Evolutionary conservation across 1,140 invertebrate species (phyloP).

Genomic region (Panonychus citri): DNA sequence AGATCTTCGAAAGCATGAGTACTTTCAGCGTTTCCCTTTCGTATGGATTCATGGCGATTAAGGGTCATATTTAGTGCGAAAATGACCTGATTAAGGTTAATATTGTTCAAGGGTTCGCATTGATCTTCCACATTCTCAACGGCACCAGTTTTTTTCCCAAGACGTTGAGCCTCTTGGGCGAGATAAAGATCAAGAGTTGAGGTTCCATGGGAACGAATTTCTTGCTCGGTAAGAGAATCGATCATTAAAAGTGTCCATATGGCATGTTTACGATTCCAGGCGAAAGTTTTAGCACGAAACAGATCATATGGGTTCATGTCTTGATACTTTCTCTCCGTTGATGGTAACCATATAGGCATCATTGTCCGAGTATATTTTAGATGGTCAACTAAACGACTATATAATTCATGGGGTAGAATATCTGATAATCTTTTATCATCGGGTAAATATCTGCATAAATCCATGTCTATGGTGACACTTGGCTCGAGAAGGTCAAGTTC

Average conservation of each 20-base stretch:
- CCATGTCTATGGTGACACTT: constrained; percentile 25
- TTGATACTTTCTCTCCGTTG: constrained; percentile 23
- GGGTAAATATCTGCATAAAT: constrained; percentile 30
- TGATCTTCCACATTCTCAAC: constrained; percentile 33
- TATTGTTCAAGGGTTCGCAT: constrained; percentile 30
- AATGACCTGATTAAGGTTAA: constrained; percentile 30
- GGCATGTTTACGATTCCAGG: constrained; percentile 31
- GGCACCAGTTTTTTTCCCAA: constrained; percentile 28
- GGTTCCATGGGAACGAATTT: constrained; percentile 28
- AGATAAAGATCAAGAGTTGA: constrained; percentile 32
- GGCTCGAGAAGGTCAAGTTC: constrained; percentile 31
- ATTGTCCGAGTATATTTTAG: constrained; percentile 26
- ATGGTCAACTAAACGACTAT: constrained; percentile 26
- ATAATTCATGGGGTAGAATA: constrained; percentile 27
- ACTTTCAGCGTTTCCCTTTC: constrained; percentile 17
- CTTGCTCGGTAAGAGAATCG: constrained; percentile 30
- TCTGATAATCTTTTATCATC: constrained; percentile 24
- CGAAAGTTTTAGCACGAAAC: constrained; percentile 29
- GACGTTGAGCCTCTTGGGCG: constrained; percentile 28
- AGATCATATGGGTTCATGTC: constrained; percentile 30
- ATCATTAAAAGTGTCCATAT: constrained; percentile 34
- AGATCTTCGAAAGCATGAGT: constrained; percentile 28
- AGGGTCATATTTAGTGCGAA: constrained; percentile 33
- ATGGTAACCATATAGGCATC: constrained; percentile 29
- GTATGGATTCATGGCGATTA: constrained; percentile 26